A percentile compares a stretch with the other conserved stretches of the same genome.
Conservation (phyloP, 1,140 invertebrate species). For the Spodoptera frugiperda region DNA sequence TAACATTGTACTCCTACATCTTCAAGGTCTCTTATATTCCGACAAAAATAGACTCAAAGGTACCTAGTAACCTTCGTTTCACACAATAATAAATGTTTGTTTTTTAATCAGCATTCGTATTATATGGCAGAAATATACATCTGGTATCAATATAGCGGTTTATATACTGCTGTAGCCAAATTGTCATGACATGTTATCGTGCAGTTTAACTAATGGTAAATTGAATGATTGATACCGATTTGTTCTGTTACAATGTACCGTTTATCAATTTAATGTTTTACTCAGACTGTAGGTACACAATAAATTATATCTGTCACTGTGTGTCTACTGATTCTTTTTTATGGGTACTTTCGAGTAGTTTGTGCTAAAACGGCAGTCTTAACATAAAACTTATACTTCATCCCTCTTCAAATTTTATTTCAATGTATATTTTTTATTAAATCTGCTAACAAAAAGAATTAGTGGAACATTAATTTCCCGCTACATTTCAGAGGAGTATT, state of each 20-base stretch:
- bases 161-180: background rate
- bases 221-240: background rate
- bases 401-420: background rate
- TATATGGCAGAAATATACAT: background rate
- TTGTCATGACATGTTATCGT: background rate
- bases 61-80: conserved; percentile 17
- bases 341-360: background rate
- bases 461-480: background rate
- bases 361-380: background rate
- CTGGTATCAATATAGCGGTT: background rate
- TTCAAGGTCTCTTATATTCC: conserved; percentile 6
- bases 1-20: conserved; percentile 11
- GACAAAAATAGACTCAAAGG: conserved; percentile 17
- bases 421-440: conserved; percentile 10
- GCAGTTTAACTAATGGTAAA: background rate
- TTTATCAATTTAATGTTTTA: background rate
- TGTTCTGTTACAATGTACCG: background rate
- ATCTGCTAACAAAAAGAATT: background rate
- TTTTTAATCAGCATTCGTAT: conserved; percentile 23
- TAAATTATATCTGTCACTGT: background rate
- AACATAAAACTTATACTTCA: background rate
- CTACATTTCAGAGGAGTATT: background rate
- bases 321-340: too few relatives aligned
- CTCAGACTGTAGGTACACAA: too few relatives aligned
- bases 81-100: conserved; percentile 16